Percentiles rank a stretch among this genome's conserved stretches.
phyloP scores from a whole-genome alignment of 2,113 vertebrate genomes.

The Tachysurus fulvidraco region DNA sequence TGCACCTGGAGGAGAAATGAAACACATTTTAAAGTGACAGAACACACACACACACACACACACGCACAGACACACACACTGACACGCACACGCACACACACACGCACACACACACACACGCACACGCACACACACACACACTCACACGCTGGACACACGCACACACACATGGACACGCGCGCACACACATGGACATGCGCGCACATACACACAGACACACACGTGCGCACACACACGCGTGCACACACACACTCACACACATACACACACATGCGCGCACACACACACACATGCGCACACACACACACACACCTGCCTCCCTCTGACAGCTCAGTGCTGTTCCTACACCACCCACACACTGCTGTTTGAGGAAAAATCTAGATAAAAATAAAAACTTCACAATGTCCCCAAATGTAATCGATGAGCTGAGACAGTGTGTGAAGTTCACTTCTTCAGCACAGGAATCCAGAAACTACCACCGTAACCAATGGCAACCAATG shows the following conservation, averaged over 20 bases:
- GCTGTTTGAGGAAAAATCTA: background rate
- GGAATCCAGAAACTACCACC: background rate
- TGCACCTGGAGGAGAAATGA: conserved; percentile 61
- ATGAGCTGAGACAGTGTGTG: background rate
- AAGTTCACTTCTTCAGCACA: background rate
- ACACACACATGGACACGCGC: too few relatives aligned
- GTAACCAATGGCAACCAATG: background rate
- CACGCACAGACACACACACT: too few relatives aligned
- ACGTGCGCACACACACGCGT: too few relatives aligned
- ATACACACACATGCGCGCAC: conserved; percentile 25
- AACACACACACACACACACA: conserved; percentile 17
- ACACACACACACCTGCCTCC: too few relatives aligned
- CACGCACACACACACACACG: too few relatives aligned
- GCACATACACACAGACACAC: background rate
- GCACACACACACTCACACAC: conserved; percentile 17
- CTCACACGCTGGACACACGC: too few relatives aligned
- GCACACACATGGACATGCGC: background rate
- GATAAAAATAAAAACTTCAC: background rate
- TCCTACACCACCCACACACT: background rate
- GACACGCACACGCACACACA: background rate
- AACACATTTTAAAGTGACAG: conserved; percentile 46
- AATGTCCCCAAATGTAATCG: background rate
- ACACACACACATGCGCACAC: background rate
- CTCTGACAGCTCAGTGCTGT: background rate
- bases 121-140: background rate